Base-by-base conservation (phyloP, 2,797 vertebrate species). In the Manis pentadactyla region DNA sequence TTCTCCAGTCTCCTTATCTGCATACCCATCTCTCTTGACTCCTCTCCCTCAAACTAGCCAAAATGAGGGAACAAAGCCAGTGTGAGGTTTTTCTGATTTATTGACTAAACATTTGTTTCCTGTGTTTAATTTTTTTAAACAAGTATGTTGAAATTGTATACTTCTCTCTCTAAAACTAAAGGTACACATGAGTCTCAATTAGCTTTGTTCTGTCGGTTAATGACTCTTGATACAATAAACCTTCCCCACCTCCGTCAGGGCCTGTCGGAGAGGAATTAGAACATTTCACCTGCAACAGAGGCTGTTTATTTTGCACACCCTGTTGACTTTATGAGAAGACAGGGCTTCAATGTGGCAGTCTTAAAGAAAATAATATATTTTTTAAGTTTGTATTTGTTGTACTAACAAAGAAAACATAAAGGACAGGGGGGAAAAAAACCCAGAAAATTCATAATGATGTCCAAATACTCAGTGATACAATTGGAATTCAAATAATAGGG, bases 71-170 rank as follows among this genome's bases (percentile, higher is more conserved):
- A 77, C 23, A 77, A 94, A 90, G 21, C 42, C 31, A 13, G 2
- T 27, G 25, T 92, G 81, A 49, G 75, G 29, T 49, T 66, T 94
- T 78, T 78, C 87, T 78, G 69, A 34, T 39, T 90, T 68, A 68
- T 39, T 23, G 12, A 79, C 23, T 87, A 94, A 96, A 37, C 42
- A 37, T 68, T 66, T 94, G 49, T 83, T 96, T 79, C 75, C n/a
- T 64, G 51, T 83, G 77, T 61, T 97, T 71, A 23, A 55, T 59
- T 93, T 93, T 79, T 79, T 64, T 27, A 93, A 92, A 71, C 61
- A 85, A 95, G 34, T 7, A 27, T 63, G 6, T 57, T 53, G 1
- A 93, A 86, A 84, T 68, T 53, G 19, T 39, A 15, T 42, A 29
- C 31, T 61, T 91, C 71, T 87, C 87, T 71, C 49, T 77, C 37